Percentiles rank a stretch among this genome's conserved stretches.
Conservation (phyloP, 1,140 invertebrate genomes). For the Drosophila punjabiensis region DNA sequence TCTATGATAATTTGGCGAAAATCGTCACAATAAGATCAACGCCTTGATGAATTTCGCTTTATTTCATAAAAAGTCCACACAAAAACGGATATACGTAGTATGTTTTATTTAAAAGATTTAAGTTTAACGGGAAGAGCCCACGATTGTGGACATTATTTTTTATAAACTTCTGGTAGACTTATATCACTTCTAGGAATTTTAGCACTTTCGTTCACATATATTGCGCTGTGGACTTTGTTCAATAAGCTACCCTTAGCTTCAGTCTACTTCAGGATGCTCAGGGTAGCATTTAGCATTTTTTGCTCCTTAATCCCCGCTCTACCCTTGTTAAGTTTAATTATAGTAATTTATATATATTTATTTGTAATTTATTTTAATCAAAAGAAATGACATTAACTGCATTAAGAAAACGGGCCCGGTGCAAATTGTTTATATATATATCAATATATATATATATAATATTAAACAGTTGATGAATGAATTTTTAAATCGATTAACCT, state of each 20-base stretch:
- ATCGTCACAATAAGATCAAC: not conserved
- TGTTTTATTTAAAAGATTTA: not conserved
- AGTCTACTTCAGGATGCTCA: too few species aligned
- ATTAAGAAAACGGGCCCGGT: slow-evolving; percentile 11
- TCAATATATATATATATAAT: not conserved
- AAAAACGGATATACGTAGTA: not conserved
- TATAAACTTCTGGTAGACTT: not conserved
- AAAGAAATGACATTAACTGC: not conserved
- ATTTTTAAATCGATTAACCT: not conserved
- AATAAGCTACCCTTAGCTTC: too few species aligned
- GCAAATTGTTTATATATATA: not conserved
- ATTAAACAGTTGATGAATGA: not conserved
- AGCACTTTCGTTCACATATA: not conserved
- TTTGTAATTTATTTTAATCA: not conserved
- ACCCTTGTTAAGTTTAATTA: not conserved
- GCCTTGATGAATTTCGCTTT: not conserved
- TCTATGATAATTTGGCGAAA: not conserved
- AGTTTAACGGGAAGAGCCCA: not conserved
- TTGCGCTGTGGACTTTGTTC: too few species aligned
- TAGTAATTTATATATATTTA: too few species aligned
- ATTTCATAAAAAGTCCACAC: not conserved
- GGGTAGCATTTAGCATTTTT: not conserved
- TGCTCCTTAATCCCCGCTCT: not conserved
- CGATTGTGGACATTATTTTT: not conserved
- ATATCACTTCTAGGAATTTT: not conserved